Evolutionary conservation across 2,797 vertebrate genomes (phyloP), one percentile per base, ranked within the genome.

Genomic region (Macroramphosus scolopax): DNA sequence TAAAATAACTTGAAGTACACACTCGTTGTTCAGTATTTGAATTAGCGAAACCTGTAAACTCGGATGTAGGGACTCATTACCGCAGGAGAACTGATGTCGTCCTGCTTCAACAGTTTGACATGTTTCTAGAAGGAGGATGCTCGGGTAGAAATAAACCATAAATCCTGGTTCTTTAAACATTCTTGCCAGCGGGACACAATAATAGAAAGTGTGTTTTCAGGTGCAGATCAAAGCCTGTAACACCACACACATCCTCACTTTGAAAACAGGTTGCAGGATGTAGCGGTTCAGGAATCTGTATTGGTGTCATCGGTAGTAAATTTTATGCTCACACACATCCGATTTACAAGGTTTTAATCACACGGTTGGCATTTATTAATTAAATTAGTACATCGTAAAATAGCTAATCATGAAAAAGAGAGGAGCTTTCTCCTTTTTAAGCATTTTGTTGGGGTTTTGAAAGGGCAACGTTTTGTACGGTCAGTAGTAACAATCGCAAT

Each of bases 1-100:
- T 56, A 48, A 54, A 61, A 44, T 44, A 63, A 62, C 51, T 65
- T 68, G 30, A 48, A 53, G 42, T 14, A 34, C 48, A 61, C 54
- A 65, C 59, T 52, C 36, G 35, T 22, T 30, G 17, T 52, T 52
- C 43, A 30, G 17, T 50, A 15, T 58, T 46, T 60, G 46, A 71
- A 60, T 63, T 15, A 61, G 36, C 44, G 60, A 53, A 50, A 22
- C 37, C 40, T 37, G 15, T 30, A 64, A 49, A 63, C 48, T 38
- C 6, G n/a, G 16, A 44, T 48, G 54, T 24, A 20, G 9, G 16
- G n/a, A 43, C 53, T 51, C 33, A 34, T 41, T 31, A 26, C 54
- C 39, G 26, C 17, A 47, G 29, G 14, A 44, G 37, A 55, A 39
- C 18, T 37, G 33, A 48, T 44, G 20, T 17, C 35, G 58, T 56